Evolutionary conservation across 2,113 vertebrate genomes (phyloP), one percentile per base, ranked within the genome.

Genomic region (Pollachius pollachius): DNA sequence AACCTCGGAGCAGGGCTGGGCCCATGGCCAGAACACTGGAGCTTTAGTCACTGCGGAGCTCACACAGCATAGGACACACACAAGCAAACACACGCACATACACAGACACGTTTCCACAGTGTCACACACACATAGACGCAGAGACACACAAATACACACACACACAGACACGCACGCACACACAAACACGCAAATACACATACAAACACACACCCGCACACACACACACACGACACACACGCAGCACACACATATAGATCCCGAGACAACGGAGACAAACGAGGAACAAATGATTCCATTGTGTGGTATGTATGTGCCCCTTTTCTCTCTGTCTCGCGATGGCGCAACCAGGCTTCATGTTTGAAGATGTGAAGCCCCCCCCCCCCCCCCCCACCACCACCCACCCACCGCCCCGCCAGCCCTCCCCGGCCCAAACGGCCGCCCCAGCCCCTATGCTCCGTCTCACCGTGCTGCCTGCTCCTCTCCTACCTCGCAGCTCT

Each of bases 231-330:
- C 37, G n/a, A 15, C 60, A 54, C 65, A 52, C 48, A 57, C 57
- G 58, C 56, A 58, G 27, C 18, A 68, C 56, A 37, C 13, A 5
- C 27, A 76, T 23, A 71, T 11, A 62, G 11, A 77, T 70, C 54
- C 25, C 64, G 48, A 79, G 67, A 76, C 83, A 64, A 68, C 52
- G 60, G 65, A 74, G 70, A 84, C 78, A 86, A 82, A 83, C 74
- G 70, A 79, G 82, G 88, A 84, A 84, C 87, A 88, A 85, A 84
- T 84, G 78, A 70, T 74, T 71, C 56, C 72, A 80, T 74, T 81
- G 78, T 81, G 75, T 64, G 37, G 48, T 62, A 74, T 69, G 78
- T 66, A 78, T 63, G 52, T 80, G 18, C 62, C 78, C 64, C 68
- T 62, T 56, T 71, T 62, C 64, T 69, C 19, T 79, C 63, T 71